Percentiles rank a stretch among this genome's conserved stretches.
Conservation (phyloP, 2,113 vertebrate genomes). For the Halichoerus grypus region DNA sequence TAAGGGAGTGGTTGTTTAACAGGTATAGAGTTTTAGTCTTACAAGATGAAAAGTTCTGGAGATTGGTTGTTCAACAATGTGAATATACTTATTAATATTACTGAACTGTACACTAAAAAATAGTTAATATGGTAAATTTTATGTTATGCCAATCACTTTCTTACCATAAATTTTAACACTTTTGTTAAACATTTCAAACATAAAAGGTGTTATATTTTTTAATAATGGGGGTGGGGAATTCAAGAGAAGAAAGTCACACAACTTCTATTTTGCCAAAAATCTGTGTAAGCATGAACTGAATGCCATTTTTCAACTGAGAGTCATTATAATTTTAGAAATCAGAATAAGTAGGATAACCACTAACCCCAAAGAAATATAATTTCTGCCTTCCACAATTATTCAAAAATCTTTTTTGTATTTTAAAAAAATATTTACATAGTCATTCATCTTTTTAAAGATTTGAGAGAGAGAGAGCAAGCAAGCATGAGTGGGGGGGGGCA, state of each 20-base stretch:
- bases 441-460: background rate
- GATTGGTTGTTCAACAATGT: background rate
- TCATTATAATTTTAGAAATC: background rate
- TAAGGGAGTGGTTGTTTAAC: background rate
- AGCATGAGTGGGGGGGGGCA: no score
- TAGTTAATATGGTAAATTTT: background rate
- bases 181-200: slow-evolving; percentile 29
- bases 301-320: background rate
- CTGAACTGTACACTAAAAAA: background rate
- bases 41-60: background rate
- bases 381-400: background rate
- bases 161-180: slow-evolving; percentile 14
- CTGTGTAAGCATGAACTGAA: background rate
- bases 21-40: background rate
- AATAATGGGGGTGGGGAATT: background rate
- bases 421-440: background rate
- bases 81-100: background rate
- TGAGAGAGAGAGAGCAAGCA: no score
- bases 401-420: background rate
- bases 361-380: background rate
- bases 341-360: background rate
- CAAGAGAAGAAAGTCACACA: background rate
- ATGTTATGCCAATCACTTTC: background rate
- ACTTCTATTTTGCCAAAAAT: slow-evolving; percentile 14
- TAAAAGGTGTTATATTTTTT: background rate